phyloP scores from a whole-genome alignment of 1,140 invertebrate species.

The Bactericera cockerelli region DNA sequence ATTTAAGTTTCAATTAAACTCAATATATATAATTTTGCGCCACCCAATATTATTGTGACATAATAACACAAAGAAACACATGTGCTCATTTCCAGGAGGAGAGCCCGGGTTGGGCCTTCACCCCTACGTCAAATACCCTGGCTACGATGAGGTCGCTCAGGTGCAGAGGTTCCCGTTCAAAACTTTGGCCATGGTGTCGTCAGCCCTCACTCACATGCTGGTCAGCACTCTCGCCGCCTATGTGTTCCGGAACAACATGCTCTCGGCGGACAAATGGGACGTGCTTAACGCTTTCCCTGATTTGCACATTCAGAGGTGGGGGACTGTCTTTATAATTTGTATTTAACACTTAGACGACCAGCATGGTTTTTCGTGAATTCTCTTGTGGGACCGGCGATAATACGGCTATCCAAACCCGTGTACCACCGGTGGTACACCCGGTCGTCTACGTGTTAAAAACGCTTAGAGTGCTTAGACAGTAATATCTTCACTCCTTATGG shows the following conservation, averaged over 20 bases:
- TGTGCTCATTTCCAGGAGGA: slow-evolving; percentile 38
- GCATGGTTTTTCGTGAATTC: too few species aligned
- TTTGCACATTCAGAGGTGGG: slow-evolving; percentile 11
- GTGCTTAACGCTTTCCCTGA: slow-evolving; percentile 14
- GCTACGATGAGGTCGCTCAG: slow-evolving; percentile 34
- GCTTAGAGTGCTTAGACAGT: too few species aligned
- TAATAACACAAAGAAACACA: too few species aligned
- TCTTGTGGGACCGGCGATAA: too few species aligned
- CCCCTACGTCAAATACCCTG: slow-evolving; percentile 44
- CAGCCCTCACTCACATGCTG: slow-evolving; percentile 37
- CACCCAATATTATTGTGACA: too few species aligned
- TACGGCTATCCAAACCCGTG: too few species aligned
- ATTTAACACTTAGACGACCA: too few species aligned
- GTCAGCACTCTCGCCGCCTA: slow-evolving; percentile 38
- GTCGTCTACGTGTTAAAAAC: too few species aligned
- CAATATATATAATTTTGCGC: too few species aligned
- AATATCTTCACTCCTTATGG: too few species aligned
- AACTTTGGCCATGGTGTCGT: slow-evolving; percentile 40
- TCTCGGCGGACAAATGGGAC: slow-evolving; percentile 24
- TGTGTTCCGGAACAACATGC: slow-evolving; percentile 37
- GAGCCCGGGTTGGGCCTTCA: slow-evolving; percentile 45
- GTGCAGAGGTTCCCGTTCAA: slow-evolving; percentile 43
- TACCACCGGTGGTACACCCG: too few species aligned
- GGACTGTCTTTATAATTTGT: too few species aligned
- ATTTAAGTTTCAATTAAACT: not conserved